A percentile compares a stretch with the other conserved stretches of the same genome.
These are phyloP conservation scores for Diogma glabrata DNA, from an alignment of 2,888 invertebrate genomes.

Conservation along the genomic window DNA sequence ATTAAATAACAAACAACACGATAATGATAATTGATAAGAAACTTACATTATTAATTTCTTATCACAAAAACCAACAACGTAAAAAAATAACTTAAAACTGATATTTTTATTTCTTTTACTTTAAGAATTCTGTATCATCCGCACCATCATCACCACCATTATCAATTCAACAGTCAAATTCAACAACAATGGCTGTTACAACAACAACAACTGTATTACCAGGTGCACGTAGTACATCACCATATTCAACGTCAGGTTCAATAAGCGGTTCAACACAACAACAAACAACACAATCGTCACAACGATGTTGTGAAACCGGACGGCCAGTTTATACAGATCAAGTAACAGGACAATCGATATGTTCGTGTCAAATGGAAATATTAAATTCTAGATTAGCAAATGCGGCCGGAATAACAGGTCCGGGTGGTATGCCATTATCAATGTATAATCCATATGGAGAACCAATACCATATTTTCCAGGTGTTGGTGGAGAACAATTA, in stretches of 20 bases:
- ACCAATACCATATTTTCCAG: conserved; percentile 78
- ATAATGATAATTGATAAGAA: too few species aligned
- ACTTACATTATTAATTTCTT: too few species aligned
- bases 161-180: too few species aligned
- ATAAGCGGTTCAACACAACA: conserved; percentile 39
- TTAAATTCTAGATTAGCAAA: conserved; percentile 58
- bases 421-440: conserved; percentile 60
- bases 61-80: too few species aligned
- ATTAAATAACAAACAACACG: too few species aligned
- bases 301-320: conserved; percentile 81
- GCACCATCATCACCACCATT: conserved; percentile 56
- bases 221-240: conserved; percentile 42
- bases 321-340: conserved; percentile 84
- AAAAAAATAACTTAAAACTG: conserved; percentile 1
- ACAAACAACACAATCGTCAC: conserved; percentile 34
- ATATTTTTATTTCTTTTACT: conserved; percentile 11
- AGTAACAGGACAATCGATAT: conserved; percentile 75
- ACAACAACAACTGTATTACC: conserved; percentile 40
- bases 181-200: conserved; percentile 44
- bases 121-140: conserved; percentile 50
- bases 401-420: conserved; percentile 32
- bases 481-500: conserved; percentile 72
- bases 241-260: conserved; percentile 41
- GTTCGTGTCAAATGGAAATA: conserved; percentile 84
- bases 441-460: conserved; percentile 73